Base-by-base conservation (phyloP, 2,797 vertebrate genomes). In the Nyctibius grandis region DNA sequence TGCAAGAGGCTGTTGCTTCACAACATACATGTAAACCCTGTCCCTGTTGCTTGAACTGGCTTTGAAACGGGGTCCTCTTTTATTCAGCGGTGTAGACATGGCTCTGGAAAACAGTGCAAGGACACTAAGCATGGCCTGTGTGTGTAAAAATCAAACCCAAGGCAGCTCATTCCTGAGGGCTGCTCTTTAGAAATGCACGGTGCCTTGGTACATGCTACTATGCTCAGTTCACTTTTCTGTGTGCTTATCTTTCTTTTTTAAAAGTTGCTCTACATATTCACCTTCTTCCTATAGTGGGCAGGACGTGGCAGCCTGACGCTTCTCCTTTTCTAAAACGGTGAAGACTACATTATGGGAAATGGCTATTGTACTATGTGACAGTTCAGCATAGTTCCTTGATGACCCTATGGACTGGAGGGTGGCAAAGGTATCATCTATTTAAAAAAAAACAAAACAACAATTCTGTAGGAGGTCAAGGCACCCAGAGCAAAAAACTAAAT, bases 11-110 rank as follows among this genome's bases (percentile, higher is more conserved):
- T 73, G 47, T 73, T 91, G 34, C 47, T 74, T 51, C 47, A 31
- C 28, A 33, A 44, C 28, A 31, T 4, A 45, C 28, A 48, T 0
- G 0, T 36, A 73, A 90, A 56, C 21, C 19, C 47, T 16, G 34
- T 9, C 18, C 53, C 28, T 63, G 15, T 56, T 8, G 0, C 53
- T 78, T 31, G 61, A 12, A 28, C 33, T 21, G 22, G 20, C 12
- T 84, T 78, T 84, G 47, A 85, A 86, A 79, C 19, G 45, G 29
- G 12, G 29, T 36, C 28, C 45, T 47, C 54, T 90, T 65, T 60
- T 47, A 47, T 40, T 73, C 4, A 1, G 17, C 9, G 22, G 25
- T 4, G 31, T 34, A 63, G 54, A 29, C 22, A 26, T 2, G 40
- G 34, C 25, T 81, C 54, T 76, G 56, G 25, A 65, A 86, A 92